Conservation (phyloP, 2,113 vertebrate genomes). For the Tragelaphus strepsiceros region DNA sequence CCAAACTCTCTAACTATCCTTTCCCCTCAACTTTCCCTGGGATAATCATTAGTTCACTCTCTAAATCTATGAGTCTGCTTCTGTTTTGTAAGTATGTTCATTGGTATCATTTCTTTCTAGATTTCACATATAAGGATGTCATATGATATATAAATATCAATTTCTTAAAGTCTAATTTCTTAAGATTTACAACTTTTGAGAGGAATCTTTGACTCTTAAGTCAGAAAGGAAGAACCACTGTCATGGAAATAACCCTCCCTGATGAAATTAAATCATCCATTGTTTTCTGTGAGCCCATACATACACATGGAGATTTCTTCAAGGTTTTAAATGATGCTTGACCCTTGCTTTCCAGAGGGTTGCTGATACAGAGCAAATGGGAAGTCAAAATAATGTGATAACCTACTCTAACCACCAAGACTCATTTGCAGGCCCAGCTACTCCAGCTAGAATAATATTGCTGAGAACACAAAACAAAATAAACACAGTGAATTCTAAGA, state of each 20-base stretch:
- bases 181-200: neutral
- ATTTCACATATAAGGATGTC: neutral
- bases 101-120: neutral
- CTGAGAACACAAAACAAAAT: neutral
- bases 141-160: neutral
- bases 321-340: neutral
- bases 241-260: neutral
- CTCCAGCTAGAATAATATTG: neutral
- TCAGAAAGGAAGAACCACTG: neutral
- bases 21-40: neutral
- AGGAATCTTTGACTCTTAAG: neutral
- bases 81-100: neutral
- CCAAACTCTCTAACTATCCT: neutral
- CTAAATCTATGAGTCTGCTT: neutral
- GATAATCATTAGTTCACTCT: neutral
- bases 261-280: neutral
- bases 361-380: neutral
- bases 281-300: neutral
- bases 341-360: neutral
- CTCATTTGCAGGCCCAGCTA: neutral
- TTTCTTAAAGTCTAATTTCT: neutral
- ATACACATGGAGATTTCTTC: neutral
- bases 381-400: neutral
- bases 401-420: neutral
- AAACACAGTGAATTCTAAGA: neutral